Conservation (phyloP, 2,797 vertebrate genomes). For the Pitangus sulphuratus region DNA sequence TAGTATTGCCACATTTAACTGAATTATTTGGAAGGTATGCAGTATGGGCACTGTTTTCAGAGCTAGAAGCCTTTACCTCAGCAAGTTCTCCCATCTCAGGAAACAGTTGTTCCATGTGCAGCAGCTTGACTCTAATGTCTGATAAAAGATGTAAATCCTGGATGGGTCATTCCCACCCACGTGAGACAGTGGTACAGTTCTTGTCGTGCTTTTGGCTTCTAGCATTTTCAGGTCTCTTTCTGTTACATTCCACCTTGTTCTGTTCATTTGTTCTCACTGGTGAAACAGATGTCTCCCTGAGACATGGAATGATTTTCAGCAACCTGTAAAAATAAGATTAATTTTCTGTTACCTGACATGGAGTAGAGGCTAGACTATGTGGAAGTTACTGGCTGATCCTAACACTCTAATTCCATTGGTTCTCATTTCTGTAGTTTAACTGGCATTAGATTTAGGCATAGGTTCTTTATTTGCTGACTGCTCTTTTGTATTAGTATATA, state of each 20-base stretch:
- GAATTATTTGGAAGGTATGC: background rate
- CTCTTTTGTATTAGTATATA: background rate
- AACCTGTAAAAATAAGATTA: background rate
- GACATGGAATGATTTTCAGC: background rate
- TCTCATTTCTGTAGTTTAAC: background rate
- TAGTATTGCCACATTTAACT: background rate
- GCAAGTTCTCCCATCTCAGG: background rate
- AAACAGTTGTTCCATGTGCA: background rate
- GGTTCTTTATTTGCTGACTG: background rate
- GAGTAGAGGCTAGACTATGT: background rate
- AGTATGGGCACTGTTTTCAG: background rate
- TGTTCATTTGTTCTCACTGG: background rate
- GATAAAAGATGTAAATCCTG: background rate
- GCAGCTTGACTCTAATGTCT: background rate
- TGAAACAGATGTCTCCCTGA: background rate
- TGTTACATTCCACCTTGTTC: background rate
- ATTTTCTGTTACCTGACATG: background rate
- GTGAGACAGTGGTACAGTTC: background rate
- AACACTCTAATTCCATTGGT: background rate
- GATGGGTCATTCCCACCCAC: background rate
- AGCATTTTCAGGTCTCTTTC: background rate
- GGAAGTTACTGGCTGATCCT: background rate
- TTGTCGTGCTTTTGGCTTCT: background rate
- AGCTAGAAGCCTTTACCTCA: background rate
- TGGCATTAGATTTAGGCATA: background rate